Evolutionary conservation across 2,888 invertebrate genomes (phyloP).

Genomic region (Congeria kusceri): DNA sequence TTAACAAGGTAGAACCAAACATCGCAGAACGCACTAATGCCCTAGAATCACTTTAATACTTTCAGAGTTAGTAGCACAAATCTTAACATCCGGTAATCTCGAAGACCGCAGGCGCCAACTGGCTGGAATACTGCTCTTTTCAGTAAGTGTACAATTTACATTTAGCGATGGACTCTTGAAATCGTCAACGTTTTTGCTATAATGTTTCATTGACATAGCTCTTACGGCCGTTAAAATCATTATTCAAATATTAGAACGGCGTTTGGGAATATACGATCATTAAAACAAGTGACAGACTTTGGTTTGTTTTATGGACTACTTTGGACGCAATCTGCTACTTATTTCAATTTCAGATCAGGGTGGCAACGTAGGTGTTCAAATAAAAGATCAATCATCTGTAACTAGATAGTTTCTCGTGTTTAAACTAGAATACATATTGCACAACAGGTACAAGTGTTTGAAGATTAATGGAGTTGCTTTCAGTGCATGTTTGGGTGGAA

Average conservation of each 20-base stretch:
- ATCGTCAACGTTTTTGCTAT: slow-evolving; percentile 40
- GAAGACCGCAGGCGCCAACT: slow-evolving; percentile 32
- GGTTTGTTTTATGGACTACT: slow-evolving; percentile 26
- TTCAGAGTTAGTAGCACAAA: not conserved
- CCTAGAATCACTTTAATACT: not conserved
- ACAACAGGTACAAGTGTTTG: no score
- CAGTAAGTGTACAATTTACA: slow-evolving; percentile 2
- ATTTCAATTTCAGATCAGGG: slow-evolving; percentile 15
- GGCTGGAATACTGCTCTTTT: slow-evolving; percentile 36
- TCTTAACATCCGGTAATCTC: not conserved
- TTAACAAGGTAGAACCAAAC: no score
- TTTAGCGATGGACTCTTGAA: slow-evolving; percentile 23
- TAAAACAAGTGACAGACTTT: slow-evolving; percentile 19
- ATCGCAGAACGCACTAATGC: not conserved
- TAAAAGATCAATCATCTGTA: slow-evolving; percentile 3
- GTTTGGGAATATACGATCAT: slow-evolving; percentile 20
- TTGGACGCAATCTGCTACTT: slow-evolving; percentile 29
- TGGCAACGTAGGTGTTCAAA: slow-evolving; percentile 7
- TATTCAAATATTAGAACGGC: slow-evolving; percentile 45
- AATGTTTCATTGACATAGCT: slow-evolving; percentile 59
- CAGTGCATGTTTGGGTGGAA: no score
- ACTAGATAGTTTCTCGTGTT: slow-evolving; percentile 1
- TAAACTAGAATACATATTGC: not conserved
- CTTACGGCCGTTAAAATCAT: slow-evolving; percentile 43
- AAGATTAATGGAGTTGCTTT: no score